Base-by-base conservation (phyloP, 2,888 invertebrate genomes). In the Brenthis hecate region DNA sequence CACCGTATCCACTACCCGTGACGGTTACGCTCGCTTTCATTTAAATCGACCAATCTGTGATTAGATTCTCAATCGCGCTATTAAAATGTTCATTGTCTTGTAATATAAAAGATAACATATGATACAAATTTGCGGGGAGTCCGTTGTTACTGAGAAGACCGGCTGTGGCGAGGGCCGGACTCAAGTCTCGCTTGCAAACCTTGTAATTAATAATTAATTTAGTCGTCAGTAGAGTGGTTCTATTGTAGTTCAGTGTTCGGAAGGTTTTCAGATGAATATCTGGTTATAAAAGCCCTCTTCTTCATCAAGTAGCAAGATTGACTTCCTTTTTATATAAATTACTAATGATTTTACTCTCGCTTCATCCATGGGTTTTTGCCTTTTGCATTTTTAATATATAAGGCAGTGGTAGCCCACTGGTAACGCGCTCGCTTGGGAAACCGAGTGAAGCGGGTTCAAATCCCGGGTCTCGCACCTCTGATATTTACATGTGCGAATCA, bases 131-230 rank as follows among this genome's bases (percentile, higher is more conserved):
- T 1, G 69, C 76, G 86, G 90, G 89, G 86, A 89, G 91, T 91
- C 89, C 91, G 89, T 91, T 91, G 90, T 73, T 89, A 86, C 85
- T 85, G 83, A 80, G 91, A 91, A 91, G 90, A 89, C 89, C 87
- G 90, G 89, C 84, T 78, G 75, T 88, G 76, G 90, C 88, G 89
- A 91, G 89, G 80, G 86, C 89, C 91, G 88, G 91, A 87, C 89
- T 84, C 83, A 89, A 88, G 77, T 75, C 90, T 91, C 89, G 91
- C 89, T 88, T 69, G 71, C 76, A 72, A 73, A 80, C 76, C 81
- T 81, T 79, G 81, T 80, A 81, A 80, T 79, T 82, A 82, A 84
- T 85, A 84, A 76, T 79, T 79, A 81, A 79, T 88, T 85, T 84
- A 77, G 80, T 79, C 80, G 80, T 79, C 80, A 78, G 89, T 89